These are phyloP conservation scores for Kradibia gibbosae DNA, from an alignment of 1,140 invertebrate genomes.

Conservation along the genomic window DNA sequence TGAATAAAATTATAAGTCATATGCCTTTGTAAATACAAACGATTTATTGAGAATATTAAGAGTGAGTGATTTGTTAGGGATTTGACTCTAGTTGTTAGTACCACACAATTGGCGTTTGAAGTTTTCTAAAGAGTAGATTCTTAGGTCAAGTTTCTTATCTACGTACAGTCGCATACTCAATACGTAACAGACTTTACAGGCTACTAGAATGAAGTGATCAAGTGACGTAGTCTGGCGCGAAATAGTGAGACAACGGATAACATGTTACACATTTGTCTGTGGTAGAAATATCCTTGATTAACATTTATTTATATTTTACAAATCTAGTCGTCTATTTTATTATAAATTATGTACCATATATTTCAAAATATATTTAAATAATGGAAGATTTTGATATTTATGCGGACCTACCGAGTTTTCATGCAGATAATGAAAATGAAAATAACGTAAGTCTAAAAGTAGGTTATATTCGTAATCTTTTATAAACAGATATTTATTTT, in stretches of 20 bases:
- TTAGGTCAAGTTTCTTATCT: neutral
- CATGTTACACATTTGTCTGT: neutral
- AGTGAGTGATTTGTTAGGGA: too few relatives aligned
- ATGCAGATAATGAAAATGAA: constrained; percentile 51
- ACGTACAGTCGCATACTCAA: too few relatives aligned
- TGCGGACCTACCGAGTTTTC: constrained; percentile 59
- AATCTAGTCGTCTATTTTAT: neutral
- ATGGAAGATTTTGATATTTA: constrained; percentile 67
- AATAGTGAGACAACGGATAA: constrained; percentile 87
- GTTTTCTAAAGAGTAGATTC: neutral
- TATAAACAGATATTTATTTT: neutral
- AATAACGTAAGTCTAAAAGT: constrained; percentile 21
- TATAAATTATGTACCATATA: constrained; percentile 29
- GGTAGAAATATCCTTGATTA: neutral
- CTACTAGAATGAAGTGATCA: neutral
- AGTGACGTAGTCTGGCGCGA: constrained; percentile 87
- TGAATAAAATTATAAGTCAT: too few relatives aligned
- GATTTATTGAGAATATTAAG: too few relatives aligned
- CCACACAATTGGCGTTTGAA: too few relatives aligned
- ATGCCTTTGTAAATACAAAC: too few relatives aligned
- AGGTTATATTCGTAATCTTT: neutral
- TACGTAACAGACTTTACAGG: too few relatives aligned
- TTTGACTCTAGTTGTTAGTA: too few relatives aligned
- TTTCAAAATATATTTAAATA: constrained; percentile 46
- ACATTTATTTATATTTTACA: constrained; percentile 3